Evolutionary conservation across 2,888 invertebrate genomes (phyloP).

Genomic region (Diarsia mendica): DNA sequence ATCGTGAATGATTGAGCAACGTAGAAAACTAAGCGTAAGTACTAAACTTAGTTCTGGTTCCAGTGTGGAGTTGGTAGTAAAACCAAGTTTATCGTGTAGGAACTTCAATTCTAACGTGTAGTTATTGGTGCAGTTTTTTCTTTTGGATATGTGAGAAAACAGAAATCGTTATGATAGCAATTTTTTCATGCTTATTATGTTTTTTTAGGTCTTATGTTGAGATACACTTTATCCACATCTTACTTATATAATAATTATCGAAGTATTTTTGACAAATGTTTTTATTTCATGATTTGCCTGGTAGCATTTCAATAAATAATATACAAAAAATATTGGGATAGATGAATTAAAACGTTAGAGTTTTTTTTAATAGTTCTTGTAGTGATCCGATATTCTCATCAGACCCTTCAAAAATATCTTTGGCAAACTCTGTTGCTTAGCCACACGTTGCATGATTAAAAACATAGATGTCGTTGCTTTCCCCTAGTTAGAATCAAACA

Average conservation of each 20-base stretch:
- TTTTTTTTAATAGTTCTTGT: background rate
- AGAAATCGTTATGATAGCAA: background rate
- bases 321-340: background rate
- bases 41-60: background rate
- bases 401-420: slow-evolving; percentile 4
- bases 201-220: background rate
- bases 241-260: background rate
- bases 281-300: background rate
- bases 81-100: background rate
- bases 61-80: background rate
- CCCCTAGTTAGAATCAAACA: background rate
- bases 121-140: background rate
- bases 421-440: slow-evolving; percentile 30
- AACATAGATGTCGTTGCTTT: slow-evolving; percentile 43
- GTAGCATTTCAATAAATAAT: background rate
- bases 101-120: background rate
- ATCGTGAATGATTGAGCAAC: slow-evolving; percentile 2
- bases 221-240: background rate
- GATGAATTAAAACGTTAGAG: background rate
- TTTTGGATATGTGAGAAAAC: background rate
- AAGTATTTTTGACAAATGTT: background rate
- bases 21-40: background rate
- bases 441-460: slow-evolving; percentile 3
- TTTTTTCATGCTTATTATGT: background rate
- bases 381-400: background rate